Evolutionary conservation across 2,888 invertebrate genomes (phyloP), one percentile per base, ranked within the genome.

Genomic region (Machimus rusticus): DNA sequence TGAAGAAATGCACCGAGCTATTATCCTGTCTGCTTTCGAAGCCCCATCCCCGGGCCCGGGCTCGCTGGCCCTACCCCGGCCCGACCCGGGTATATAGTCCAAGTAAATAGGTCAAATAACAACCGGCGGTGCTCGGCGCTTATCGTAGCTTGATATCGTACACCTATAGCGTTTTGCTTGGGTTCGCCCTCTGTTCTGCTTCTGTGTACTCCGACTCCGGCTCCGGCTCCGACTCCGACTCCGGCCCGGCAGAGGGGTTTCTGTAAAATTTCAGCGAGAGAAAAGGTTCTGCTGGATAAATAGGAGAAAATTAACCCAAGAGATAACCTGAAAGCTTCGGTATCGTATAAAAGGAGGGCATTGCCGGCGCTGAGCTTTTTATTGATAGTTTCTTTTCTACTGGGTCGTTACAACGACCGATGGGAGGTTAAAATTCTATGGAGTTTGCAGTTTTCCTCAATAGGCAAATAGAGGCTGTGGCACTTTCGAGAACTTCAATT

Each of bases 101-200:
- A 86, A 88, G 86, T 88, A 88, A 86, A 88, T 88, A 88, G 88
- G 88, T 88, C 88, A 88, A 82, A 86, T 78, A 86, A 88, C 87
- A 85, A 82, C 82, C 82, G 82, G 82, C 82, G 78, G 39, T 76
- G 66, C 82, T 79, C 31, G 51, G 51, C 55, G 23, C 57, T 82
- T 57, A 82, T 37, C 66, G 82, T 82, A 37, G 82, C 82, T 39
- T 66, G 82, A 57, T 57, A 82, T 82, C 82, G 82, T 51, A 66
- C 82, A 66, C 79, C 51, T 79, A 28, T 23, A 66, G 66, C 66
- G 19, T 12, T 79, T 46, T 57, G 82, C 82, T 51, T 8, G 28
- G 57, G 57, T n/a, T 66, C 66, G 66, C 66, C 66, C 66, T 66
- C 23, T 66, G 39, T 23, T 79, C 46, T 66, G 39, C 39, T 23